Conservation (phyloP, 2,888 invertebrate species). For the Chaetoderma sp. region DNA sequence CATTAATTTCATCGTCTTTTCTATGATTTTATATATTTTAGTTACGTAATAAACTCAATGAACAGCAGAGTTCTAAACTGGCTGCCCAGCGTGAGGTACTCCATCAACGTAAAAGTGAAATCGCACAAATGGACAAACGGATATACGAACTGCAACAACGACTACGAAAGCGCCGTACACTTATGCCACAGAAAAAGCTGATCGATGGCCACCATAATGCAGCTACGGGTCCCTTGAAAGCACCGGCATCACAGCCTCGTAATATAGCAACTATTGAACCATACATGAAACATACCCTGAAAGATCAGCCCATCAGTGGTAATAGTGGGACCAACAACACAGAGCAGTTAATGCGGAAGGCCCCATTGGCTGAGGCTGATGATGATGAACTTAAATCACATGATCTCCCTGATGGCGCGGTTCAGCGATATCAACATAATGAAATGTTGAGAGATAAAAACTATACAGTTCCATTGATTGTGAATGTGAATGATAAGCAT, state of each 20-base stretch:
- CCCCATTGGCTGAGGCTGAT: no score
- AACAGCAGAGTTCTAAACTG: conserved; percentile 92
- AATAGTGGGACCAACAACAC: no score
- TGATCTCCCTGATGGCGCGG: no score
- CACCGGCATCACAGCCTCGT: conserved; percentile 30
- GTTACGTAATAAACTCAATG: conserved; percentile 96
- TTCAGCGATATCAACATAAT: no score
- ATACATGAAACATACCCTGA: conserved; percentile 57
- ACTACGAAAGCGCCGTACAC: conserved; percentile 87
- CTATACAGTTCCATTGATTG: no score
- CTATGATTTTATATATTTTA: conserved; percentile 70
- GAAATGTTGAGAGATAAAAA: no score
- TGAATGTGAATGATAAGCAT: neutral
- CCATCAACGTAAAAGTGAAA: conserved; percentile 89
- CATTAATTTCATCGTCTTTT: conserved; percentile 6
- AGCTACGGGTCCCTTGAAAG: conserved; percentile 71
- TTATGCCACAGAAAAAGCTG: no score
- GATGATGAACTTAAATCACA: no score
- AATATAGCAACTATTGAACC: conserved; percentile 70
- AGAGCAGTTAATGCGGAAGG: no score
- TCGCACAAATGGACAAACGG: conserved; percentile 90
- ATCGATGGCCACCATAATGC: no score
- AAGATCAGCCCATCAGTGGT: no score
- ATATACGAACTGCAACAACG: conserved; percentile 94
- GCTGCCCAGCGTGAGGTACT: conserved; percentile 90